Evolutionary conservation across 2,888 invertebrate species (phyloP).

Genomic region (Lagria hirta): DNA sequence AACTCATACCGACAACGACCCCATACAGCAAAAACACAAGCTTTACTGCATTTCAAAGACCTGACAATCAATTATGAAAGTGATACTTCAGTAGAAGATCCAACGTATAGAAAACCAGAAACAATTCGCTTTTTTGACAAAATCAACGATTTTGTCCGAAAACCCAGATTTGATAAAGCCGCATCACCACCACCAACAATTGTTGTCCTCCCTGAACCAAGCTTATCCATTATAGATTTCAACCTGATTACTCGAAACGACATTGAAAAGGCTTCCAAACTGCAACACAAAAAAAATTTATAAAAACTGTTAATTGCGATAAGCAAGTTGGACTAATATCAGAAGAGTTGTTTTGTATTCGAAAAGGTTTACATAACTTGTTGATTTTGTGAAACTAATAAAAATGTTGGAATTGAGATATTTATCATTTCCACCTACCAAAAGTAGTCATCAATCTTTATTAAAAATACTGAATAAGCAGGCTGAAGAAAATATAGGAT

Average conservation of each 20-base stretch:
- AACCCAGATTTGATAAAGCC: conserved; percentile 25
- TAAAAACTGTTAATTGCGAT: conserved; percentile 1
- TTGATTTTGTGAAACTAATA: too few species aligned
- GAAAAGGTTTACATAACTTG: too few species aligned
- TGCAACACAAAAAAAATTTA: conserved; percentile 19
- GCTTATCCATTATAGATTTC: conserved; percentile 71
- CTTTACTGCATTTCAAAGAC: conserved; percentile 59
- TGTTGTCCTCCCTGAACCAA: conserved; percentile 61
- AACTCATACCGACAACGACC: conserved; percentile 53
- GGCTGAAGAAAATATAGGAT: too few species aligned
- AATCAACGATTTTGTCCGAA: conserved; percentile 35
- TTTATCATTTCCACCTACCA: too few species aligned
- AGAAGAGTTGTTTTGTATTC: too few species aligned
- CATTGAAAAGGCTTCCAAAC: conserved; percentile 37
- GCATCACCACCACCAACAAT: conserved; percentile 43
- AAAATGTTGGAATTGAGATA: too few species aligned
- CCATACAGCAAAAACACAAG: conserved; percentile 56
- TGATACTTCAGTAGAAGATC: conserved; percentile 56
- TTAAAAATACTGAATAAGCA: too few species aligned
- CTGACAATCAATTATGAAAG: conserved; percentile 60
- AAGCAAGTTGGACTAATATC: not conserved
- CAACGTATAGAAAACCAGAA: conserved; percentile 42
- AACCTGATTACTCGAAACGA: conserved; percentile 62
- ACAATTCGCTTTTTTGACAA: conserved; percentile 39
- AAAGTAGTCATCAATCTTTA: too few species aligned